A percentile compares a stretch with the other conserved stretches of the same genome.
Evolutionary conservation across 2,797 vertebrate species (phyloP).

Genomic region (Falco novaeseelandiae): DNA sequence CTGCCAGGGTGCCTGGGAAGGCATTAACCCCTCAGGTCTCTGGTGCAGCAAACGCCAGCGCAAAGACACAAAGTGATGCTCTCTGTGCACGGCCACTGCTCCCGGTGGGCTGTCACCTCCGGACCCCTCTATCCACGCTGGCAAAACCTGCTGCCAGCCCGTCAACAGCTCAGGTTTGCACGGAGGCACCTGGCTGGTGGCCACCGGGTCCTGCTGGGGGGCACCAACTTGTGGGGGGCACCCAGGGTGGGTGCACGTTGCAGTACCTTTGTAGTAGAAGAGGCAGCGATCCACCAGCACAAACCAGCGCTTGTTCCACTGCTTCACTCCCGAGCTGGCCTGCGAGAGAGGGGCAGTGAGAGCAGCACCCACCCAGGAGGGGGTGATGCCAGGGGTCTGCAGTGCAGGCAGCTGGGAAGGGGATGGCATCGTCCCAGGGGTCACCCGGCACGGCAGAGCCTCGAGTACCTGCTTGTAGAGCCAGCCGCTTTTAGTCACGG

Average conservation of each 20-base stretch:
- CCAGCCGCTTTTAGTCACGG: constrained; percentile 90
- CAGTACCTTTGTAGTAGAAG: constrained; percentile 94
- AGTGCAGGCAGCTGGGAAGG: not conserved
- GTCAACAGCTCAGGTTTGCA: accelerated
- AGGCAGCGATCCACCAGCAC: constrained; percentile 93
- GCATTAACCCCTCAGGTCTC: not conserved
- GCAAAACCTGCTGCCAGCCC: accelerated
- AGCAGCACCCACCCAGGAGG: not conserved
- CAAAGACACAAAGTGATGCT: not conserved
- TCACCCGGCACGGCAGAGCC: accelerated
- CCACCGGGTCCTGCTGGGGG: not conserved
- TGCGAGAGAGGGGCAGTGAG: constrained; percentile 44
- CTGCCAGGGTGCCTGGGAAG: not conserved
- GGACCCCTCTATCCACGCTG: accelerated
- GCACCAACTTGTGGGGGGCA: accelerated
- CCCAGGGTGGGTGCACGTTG: accelerated
- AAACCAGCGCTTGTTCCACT: constrained; percentile 97
- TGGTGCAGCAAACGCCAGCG: accelerated
- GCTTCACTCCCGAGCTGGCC: constrained; percentile 95
- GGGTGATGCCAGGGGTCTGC: accelerated
- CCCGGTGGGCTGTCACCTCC: not conserved
- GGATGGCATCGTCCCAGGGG: not conserved
- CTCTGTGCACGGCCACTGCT: not conserved
- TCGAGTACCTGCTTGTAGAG: constrained; percentile 90
- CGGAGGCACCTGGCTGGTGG: not conserved